Conservation (phyloP, 1,140 invertebrate species). For the Hypothenemus hampei region DNA sequence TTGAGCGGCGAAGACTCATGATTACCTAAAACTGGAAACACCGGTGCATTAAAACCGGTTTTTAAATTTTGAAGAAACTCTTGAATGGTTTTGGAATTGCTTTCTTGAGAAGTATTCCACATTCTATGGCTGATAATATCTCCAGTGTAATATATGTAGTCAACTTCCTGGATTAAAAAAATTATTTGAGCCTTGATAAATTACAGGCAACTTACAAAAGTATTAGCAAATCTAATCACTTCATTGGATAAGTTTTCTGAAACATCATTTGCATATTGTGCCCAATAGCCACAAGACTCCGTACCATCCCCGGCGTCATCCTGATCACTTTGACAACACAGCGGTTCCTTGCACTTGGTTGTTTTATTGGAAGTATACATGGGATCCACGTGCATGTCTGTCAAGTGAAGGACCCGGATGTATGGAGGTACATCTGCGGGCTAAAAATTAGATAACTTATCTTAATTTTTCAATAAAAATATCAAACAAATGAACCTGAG, state of each 20-base stretch:
- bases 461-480: too few species aligned
- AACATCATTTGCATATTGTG: conserved; percentile 71
- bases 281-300: conserved; percentile 72
- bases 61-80: conserved; percentile 55
- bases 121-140: conserved; percentile 79
- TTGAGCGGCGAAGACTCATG: conserved; percentile 86
- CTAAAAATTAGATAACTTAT: conserved; percentile 51
- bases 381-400: conserved; percentile 78
- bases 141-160: conserved; percentile 79
- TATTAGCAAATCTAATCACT: conserved; percentile 20
- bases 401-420: conserved; percentile 63
- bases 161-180: conserved; percentile 44
- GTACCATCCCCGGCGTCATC: conserved; percentile 47
- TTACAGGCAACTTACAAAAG: conserved; percentile 36
- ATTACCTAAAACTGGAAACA: conserved; percentile 78
- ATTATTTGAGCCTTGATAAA: conserved; percentile 49
- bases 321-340: conserved; percentile 65
- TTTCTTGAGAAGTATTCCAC: conserved; percentile 69
- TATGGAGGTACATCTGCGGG: conserved; percentile 60
- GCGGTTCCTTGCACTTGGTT: conserved; percentile 66
- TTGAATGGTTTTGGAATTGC: conserved; percentile 57
- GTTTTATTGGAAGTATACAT: conserved; percentile 62
- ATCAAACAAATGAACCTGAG: neutral
- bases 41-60: conserved; percentile 53
- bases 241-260: conserved; percentile 27